Percentiles rank a stretch among this genome's conserved stretches.
These are phyloP conservation scores for Campoletis sonorensis DNA, from an alignment of 1,140 invertebrate genomes.

Conservation along the genomic window DNA sequence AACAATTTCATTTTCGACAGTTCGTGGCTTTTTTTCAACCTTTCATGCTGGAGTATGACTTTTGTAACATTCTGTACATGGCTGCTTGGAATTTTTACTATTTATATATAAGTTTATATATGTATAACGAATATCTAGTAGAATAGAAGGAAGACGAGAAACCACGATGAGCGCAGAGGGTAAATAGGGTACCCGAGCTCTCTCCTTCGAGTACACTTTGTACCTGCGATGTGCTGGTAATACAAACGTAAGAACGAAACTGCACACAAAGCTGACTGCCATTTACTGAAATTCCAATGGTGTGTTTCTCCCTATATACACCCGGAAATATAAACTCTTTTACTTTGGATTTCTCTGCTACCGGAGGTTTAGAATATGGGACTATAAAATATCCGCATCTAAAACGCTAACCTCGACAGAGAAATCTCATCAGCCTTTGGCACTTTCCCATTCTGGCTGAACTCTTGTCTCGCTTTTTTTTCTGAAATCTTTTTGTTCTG, in stretches of 20 bases:
- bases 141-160: neutral
- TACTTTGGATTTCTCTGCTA: conserved; percentile 57
- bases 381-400: conserved; percentile 49
- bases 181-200: neutral
- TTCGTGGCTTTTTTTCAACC: too few species aligned
- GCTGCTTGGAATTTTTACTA: neutral
- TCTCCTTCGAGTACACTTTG: conserved; percentile 24
- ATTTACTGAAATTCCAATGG: conserved; percentile 53
- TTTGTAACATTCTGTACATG: too few species aligned
- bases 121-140: neutral
- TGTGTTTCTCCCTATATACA: conserved; percentile 6
- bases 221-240: conserved; percentile 40
- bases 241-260: conserved; percentile 47
- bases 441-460: conserved; percentile 44
- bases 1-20: too few species aligned
- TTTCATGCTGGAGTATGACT: too few species aligned
- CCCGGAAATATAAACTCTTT: conserved; percentile 63
- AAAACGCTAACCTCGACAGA: neutral
- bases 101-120: neutral
- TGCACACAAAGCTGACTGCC: conserved; percentile 47
- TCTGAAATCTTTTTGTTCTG: conserved; percentile 35
- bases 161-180: conserved; percentile 5
- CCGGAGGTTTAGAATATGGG: conserved; percentile 39
- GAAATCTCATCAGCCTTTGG: conserved; percentile 18
- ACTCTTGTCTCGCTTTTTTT: too few species aligned